Evolutionary conservation across 2,113 vertebrate genomes (phyloP), one percentile per base, ranked within the genome.

Genomic region (Oxyruncus cristatus): DNA sequence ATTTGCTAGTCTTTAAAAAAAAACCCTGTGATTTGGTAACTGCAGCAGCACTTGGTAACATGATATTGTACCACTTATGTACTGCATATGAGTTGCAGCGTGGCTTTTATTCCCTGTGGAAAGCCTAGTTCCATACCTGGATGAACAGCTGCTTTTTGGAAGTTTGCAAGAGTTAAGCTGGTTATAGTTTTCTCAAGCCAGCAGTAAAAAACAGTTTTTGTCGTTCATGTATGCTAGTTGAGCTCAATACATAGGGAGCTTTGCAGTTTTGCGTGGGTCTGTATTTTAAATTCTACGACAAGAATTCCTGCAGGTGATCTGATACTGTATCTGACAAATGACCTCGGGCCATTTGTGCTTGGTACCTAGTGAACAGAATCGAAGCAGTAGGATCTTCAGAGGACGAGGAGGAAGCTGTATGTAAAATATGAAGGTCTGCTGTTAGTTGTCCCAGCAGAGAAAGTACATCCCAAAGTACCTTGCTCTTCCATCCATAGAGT

Each of bases 31-130:
- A 12, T 41, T 56, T 72, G 47, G 12, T 81, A 39, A 50, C 37
- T 6, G 15, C 18, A 76, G 59, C 58, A 73, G 46, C 12, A 18
- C 27, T 88, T 0, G 0, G 5, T 44, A 46, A 20, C 23, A 1
- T 17, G 44, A 15, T 52, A 12, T 42, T 76, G 33, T 46, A 27
- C 14, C 4, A 5, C 22, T 49, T 5, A 2, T 21, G 33, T 42
- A 35, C 30, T 61, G 14, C 11, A 2, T 2, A 1, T 50, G 35
- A 28, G 56, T 10, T 52, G 47, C 32, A 68, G 10, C 1, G 0
- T 63, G 42, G 5, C 65, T 78, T 70, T 53, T 53, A 7, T 72
- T 92, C 55, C 14, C 14, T 58, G 2, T 27, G 55, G 78, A 70
- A 52, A 61, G 15, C 28, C 5, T 44, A 11, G 6, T 41, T 81